phyloP scores from a whole-genome alignment of 1,140 invertebrate genomes.

The Zophobas morio region DNA sequence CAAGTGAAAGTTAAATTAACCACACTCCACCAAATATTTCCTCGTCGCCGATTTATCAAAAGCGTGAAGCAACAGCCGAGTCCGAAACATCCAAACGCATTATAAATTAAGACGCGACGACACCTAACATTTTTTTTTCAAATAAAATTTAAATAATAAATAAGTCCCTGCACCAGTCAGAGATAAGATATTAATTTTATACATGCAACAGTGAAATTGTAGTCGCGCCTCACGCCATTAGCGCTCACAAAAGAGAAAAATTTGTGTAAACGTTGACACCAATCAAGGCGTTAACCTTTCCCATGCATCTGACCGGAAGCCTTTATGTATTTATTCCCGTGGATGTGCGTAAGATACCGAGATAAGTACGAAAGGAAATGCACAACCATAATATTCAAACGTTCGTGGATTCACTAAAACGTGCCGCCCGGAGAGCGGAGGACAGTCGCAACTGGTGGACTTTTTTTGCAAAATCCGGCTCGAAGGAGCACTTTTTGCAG shows the following conservation, averaged over 20 bases:
- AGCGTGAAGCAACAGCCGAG: conserved; percentile 5
- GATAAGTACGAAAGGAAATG: conserved; percentile 39
- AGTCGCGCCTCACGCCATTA: conserved; percentile 13
- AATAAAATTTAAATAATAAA: conserved; percentile 39
- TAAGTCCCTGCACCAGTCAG: neutral
- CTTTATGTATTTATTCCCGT: conserved; percentile 13
- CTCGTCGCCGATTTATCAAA: neutral
- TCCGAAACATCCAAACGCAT: neutral
- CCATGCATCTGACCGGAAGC: conserved; percentile 44
- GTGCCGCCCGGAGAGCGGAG: neutral
- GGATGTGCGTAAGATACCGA: conserved; percentile 29
- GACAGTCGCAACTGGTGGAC: no score
- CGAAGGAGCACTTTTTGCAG: no score
- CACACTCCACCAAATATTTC: neutral
- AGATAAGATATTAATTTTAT: conserved; percentile 41
- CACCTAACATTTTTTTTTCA: conserved; percentile 13
- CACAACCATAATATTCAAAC: conserved; percentile 24
- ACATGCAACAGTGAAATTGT: conserved; percentile 31
- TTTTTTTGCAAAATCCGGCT: no score
- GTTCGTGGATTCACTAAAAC: conserved; percentile 24
- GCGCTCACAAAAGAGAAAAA: conserved; percentile 7
- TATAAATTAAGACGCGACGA: conserved; percentile 18
- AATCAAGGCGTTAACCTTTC: conserved; percentile 43
- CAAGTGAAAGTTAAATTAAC: no score
- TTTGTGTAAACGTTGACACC: conserved; percentile 33